phyloP scores from a whole-genome alignment of 2,888 invertebrate species.

The Apamea anceps region DNA sequence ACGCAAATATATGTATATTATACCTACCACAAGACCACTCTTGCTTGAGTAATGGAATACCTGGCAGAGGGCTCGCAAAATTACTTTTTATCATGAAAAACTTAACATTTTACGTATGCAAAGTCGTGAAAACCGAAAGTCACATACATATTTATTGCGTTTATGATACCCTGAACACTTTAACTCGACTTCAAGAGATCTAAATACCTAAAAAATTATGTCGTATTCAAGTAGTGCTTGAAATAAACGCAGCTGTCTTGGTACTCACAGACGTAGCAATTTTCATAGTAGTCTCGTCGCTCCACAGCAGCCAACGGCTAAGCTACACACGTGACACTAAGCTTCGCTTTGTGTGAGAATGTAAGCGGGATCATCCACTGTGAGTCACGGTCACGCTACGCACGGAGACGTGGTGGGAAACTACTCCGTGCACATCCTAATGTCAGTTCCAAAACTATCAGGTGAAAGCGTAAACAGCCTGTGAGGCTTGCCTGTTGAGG shows the following conservation, averaged over 20 bases:
- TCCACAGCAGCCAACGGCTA: neutral
- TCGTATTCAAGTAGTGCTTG: neutral
- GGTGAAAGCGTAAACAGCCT: neutral
- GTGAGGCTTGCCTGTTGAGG: neutral
- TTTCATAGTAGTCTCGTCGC: too few relatives aligned
- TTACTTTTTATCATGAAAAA: neutral
- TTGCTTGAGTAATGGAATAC: neutral
- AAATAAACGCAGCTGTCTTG: neutral
- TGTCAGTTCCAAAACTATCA: neutral
- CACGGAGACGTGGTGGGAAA: neutral
- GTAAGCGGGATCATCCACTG: too few relatives aligned
- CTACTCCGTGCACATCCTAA: neutral
- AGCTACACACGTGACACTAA: too few relatives aligned
- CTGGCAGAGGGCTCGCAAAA: neutral
- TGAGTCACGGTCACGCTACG: too few relatives aligned
- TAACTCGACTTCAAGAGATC: neutral
- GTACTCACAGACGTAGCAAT: neutral
- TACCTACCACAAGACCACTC: neutral
- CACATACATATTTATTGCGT: constrained; percentile 1
- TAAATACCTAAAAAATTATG: neutral
- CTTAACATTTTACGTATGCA: neutral
- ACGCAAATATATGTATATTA: neutral
- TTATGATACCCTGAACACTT: constrained; percentile 2
- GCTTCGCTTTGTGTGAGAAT: neutral
- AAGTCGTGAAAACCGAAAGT: neutral